phyloP scores from a whole-genome alignment of 2,888 invertebrate species.

The Buathra laborator region DNA sequence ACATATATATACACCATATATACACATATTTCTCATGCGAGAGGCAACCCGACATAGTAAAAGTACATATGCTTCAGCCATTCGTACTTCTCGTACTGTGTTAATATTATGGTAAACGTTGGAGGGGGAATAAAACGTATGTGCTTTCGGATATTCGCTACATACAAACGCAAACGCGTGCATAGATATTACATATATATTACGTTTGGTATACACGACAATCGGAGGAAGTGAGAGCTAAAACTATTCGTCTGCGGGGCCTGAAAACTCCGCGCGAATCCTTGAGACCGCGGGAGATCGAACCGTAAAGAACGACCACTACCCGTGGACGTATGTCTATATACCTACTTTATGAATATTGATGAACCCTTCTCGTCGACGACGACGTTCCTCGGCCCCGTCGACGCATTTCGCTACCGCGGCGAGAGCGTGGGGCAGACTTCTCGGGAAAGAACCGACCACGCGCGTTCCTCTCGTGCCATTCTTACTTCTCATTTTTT shows the following conservation, averaged over 20 bases:
- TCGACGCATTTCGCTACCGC: slow-evolving; percentile 49
- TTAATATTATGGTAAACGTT: slow-evolving; percentile 3
- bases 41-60: slow-evolving; percentile 9
- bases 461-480: slow-evolving; percentile 57
- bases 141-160: neutral
- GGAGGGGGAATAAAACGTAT: slow-evolving; percentile 4
- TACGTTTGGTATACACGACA: neutral
- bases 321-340: slow-evolving; percentile 31
- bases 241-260: neutral
- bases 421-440: slow-evolving; percentile 4
- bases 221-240: neutral
- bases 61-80: slow-evolving; percentile 26
- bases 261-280: slow-evolving; percentile 73
- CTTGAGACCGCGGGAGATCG: slow-evolving; percentile 80
- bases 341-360: slow-evolving; percentile 81
- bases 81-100: neutral
- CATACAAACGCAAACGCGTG: too few relatives aligned
- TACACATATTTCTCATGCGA: neutral
- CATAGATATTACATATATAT: neutral
- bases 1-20: neutral
- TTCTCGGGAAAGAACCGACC: slow-evolving; percentile 48
- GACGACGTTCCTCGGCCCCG: slow-evolving; percentile 76
- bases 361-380: slow-evolving; percentile 82
- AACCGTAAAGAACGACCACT: slow-evolving; percentile 54
- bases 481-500: slow-evolving; percentile 56